These are phyloP conservation scores for Neosalanx taihuensis DNA, from an alignment of 2,797 vertebrate species.

Conservation along the genomic window DNA sequence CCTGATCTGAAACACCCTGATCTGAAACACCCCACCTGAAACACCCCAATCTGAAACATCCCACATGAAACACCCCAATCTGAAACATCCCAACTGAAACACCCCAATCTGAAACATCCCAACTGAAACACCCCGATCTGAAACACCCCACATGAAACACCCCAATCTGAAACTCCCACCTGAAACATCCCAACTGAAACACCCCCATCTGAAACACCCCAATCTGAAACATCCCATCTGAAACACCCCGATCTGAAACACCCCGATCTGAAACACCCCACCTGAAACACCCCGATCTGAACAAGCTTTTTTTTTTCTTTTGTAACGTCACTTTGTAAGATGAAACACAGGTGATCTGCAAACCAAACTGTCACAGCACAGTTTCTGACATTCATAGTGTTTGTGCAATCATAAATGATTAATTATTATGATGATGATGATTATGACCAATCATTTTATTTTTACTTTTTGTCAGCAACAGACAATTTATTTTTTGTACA, in stretches of 20 bases:
- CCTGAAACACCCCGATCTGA: neutral
- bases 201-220: too few relatives aligned
- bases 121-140: too few relatives aligned
- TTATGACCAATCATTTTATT: conserved; percentile 87
- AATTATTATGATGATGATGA: conserved; percentile 41
- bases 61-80: too few relatives aligned
- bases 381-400: conserved; percentile 92
- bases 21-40: too few relatives aligned
- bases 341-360: conserved; percentile 83
- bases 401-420: conserved; percentile 93
- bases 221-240: too few relatives aligned
- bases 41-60: too few relatives aligned
- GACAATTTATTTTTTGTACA: conserved; percentile 88
- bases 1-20: too few relatives aligned
- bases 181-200: too few relatives aligned
- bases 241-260: too few relatives aligned
- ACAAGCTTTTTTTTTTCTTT: conserved; percentile 61
- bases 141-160: too few relatives aligned
- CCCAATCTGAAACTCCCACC: too few relatives aligned
- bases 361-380: conserved; percentile 94
- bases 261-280: too few relatives aligned
- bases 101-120: neutral
- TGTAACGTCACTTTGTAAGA: conserved; percentile 80
- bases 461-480: conserved; percentile 77
- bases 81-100: neutral